Base-by-base conservation (phyloP, 2,888 invertebrate species). In the Minunthozetes semirufus region DNA sequence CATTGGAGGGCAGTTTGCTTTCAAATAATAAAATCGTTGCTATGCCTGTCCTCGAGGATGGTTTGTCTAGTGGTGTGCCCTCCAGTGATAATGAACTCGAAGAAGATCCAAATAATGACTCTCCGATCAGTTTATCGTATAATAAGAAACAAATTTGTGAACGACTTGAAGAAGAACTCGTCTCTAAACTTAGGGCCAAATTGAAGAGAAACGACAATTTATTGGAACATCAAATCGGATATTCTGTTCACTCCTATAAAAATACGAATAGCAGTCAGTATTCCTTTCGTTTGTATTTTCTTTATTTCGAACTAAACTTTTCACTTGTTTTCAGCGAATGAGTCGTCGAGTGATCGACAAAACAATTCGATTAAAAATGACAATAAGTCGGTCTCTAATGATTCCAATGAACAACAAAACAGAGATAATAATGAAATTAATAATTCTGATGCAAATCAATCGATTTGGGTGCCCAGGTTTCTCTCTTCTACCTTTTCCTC, bases 1-100 rank as follows among this genome's bases (percentile, higher is more conserved):
- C 90, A 68, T 75, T 79, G 29, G 83, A 83, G 76, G 82, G 82
- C 17, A 82, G 82, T 74, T 77, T 82, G 75, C 81, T 82, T 78
- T 82, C 82, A 6, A 81, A 81, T 29, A 80, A 80, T 68, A 89
- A 81, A 87, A 70, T 76, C 22, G 77, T 77, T 66, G 77, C 77
- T 22, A 91, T 96, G 90, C 96, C 96, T 0, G 90, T 93, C 19
- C 88, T 96, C 63, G 94, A 95, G 82, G 96, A 96, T 83, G 95
- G 94, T 0, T 85, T 96, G 75, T 94, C 94, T 1, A 94, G 94
- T 50, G 94, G 94, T 25, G 63, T 72, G 33, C 76, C 76, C 22
- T 76, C 76, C 53, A 78, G 76, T 76, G 76, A 73, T 68, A 70
- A 66, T 38, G 66, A 66, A n/a, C 19, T 66, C 9, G 66, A 66